A percentile compares a stretch with the other conserved stretches of the same genome.
Evolutionary conservation across 1,140 invertebrate species (phyloP).

Genomic region (Antheraea mylitta): DNA sequence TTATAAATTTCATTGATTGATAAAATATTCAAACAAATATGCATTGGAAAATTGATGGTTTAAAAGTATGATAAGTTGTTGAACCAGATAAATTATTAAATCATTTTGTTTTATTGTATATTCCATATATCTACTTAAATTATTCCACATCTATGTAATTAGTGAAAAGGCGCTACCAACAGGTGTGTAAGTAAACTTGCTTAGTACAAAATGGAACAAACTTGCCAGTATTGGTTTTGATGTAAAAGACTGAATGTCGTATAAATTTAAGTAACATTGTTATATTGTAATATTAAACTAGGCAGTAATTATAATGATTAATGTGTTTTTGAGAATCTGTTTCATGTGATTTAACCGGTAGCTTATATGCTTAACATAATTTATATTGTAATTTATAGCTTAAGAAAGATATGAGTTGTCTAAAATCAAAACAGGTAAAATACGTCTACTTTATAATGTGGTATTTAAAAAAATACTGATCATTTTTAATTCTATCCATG

Average conservation of each 20-base stretch:
- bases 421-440: background rate
- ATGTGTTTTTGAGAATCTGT: slow-evolving; percentile 20
- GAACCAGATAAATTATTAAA: background rate
- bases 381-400: background rate
- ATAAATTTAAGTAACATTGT: slow-evolving; percentile 34
- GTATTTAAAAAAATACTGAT: background rate
- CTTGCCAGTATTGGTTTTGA: slow-evolving; percentile 78
- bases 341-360: slow-evolving; percentile 34
- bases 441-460: background rate
- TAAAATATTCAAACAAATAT: background rate
- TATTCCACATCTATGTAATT: slow-evolving; percentile 34
- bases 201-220: slow-evolving; percentile 77
- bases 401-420: background rate
- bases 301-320: slow-evolving; percentile 6
- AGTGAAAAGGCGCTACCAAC: slow-evolving; percentile 60
- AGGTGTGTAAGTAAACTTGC: slow-evolving; percentile 43
- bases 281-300: slow-evolving; percentile 18
- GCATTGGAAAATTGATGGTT: background rate
- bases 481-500: no score
- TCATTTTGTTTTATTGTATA: background rate
- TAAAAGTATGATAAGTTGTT: background rate
- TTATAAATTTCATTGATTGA: background rate
- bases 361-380: slow-evolving; percentile 21
- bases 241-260: slow-evolving; percentile 77
- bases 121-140: slow-evolving; percentile 6